phyloP scores from a whole-genome alignment of 1,140 invertebrate genomes.

The Apolygus lucorum region DNA sequence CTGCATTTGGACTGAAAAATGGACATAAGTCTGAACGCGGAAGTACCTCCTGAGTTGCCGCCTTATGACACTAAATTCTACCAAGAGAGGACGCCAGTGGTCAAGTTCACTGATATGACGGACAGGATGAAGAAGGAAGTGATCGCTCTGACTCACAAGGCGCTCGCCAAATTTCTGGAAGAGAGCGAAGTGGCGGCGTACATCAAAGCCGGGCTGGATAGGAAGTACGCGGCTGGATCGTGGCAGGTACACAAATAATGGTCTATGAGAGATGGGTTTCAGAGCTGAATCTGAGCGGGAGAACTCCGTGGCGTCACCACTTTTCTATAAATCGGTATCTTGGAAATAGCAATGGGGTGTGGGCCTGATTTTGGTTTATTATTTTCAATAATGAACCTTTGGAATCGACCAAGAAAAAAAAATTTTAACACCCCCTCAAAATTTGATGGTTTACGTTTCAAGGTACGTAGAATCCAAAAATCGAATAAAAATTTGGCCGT shows the following conservation, averaged over 20 bases:
- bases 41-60: constrained; percentile 10
- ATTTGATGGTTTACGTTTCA: too few relatives aligned
- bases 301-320: too few relatives aligned
- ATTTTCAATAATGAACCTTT: too few relatives aligned
- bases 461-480: too few relatives aligned
- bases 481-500: too few relatives aligned
- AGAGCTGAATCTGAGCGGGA: too few relatives aligned
- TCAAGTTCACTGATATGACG: constrained; percentile 16
- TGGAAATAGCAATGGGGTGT: too few relatives aligned
- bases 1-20: not conserved
- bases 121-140: constrained; percentile 8
- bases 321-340: too few relatives aligned
- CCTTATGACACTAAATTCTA: constrained; percentile 18
- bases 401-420: too few relatives aligned
- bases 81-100: not conserved
- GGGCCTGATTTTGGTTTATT: too few relatives aligned
- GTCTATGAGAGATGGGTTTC: too few relatives aligned
- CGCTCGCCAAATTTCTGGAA: not conserved
- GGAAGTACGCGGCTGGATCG: not conserved
- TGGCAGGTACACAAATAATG: constrained; percentile 4
- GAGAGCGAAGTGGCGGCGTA: constrained; percentile 16
- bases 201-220: constrained; percentile 7
- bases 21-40: not conserved
- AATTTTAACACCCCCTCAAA: too few relatives aligned
- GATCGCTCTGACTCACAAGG: constrained; percentile 8